Conservation (phyloP, 2,797 vertebrate genomes). For the Falco rusticolus region DNA sequence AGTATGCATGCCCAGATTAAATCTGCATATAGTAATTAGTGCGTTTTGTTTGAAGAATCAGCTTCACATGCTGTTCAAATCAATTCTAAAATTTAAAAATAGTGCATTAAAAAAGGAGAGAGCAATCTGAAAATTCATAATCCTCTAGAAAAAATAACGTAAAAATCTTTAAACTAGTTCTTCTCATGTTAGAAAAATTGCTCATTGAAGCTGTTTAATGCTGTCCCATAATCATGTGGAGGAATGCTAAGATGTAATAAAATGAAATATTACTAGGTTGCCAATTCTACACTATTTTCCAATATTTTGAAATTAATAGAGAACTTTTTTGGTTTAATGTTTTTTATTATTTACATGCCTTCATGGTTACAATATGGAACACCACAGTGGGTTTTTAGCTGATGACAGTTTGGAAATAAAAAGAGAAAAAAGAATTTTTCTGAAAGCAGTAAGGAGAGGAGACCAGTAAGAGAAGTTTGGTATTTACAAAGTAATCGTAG, state of each 20-base stretch:
- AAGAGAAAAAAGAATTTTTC: neutral
- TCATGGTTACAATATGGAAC: neutral
- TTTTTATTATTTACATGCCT: neutral
- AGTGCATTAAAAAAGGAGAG: neutral
- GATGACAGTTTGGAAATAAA: neutral
- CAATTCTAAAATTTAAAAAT: neutral
- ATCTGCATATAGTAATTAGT: neutral
- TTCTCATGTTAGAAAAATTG: neutral
- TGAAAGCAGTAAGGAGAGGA: fast-evolving
- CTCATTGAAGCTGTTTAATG: neutral
- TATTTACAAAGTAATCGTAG: neutral
- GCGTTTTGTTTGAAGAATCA: neutral
- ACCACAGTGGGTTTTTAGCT: neutral
- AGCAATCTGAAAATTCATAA: neutral
- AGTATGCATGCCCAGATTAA: neutral
- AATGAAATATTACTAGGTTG: neutral
- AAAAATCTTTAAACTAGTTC: neutral
- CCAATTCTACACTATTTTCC: neutral
- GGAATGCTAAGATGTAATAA: neutral
- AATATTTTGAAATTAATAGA: neutral
- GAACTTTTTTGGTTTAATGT: neutral
- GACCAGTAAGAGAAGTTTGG: neutral
- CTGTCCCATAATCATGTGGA: neutral
- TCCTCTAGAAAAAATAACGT: neutral
- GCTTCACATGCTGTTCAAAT: neutral